Conservation (phyloP, 2,888 invertebrate species). For the Achlya flavicornis region DNA sequence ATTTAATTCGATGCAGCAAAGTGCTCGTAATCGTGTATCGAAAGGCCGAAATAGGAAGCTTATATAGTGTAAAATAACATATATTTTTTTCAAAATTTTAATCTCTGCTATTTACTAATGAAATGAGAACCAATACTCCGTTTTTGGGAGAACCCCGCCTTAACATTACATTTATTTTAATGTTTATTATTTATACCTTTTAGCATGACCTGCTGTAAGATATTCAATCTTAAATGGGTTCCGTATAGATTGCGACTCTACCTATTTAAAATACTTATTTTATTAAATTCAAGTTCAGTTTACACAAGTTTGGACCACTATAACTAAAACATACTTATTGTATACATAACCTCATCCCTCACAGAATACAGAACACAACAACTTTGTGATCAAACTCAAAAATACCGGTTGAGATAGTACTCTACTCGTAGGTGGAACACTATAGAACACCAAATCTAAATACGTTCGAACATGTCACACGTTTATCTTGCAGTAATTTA, state of each 20-base stretch:
- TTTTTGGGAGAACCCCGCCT: too few relatives aligned
- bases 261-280: too few relatives aligned
- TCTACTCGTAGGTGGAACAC: conserved; percentile 16
- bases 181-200: background rate
- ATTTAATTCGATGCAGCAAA: too few relatives aligned
- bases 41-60: too few relatives aligned
- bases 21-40: too few relatives aligned
- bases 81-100: too few relatives aligned
- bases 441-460: conserved; percentile 30
- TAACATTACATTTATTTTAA: background rate
- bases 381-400: background rate
- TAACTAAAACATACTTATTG: background rate
- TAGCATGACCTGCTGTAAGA: background rate
- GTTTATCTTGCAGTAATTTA: conserved; percentile 52
- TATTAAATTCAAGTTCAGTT: background rate
- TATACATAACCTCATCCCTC: background rate
- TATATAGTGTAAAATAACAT: too few relatives aligned
- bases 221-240: too few relatives aligned
- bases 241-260: too few relatives aligned
- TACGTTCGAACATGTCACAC: conserved; percentile 51
- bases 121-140: too few relatives aligned
- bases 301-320: too few relatives aligned
- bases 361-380: background rate
- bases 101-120: too few relatives aligned
- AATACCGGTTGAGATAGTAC: conserved; percentile 6